Evolutionary conservation across 2,797 vertebrate genomes (phyloP), one percentile per base, ranked within the genome.

Genomic region (Pantherophis alleghaniensis): DNA sequence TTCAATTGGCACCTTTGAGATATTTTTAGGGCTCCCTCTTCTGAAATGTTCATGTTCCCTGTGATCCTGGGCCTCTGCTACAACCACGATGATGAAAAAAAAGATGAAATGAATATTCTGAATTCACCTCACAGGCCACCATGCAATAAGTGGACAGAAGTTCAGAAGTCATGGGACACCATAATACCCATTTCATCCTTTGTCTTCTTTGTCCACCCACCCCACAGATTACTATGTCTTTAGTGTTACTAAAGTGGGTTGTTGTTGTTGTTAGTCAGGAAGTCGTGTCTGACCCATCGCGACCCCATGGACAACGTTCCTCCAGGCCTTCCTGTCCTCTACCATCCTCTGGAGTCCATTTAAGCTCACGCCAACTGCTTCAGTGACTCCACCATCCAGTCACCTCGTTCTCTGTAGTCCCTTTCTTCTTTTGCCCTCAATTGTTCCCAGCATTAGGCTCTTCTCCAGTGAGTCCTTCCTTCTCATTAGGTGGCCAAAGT

Each of bases 221-320:
- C 2, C 16, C 32, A 37, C 7, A 42, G 3, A 79, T 74, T 32
- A 66, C 61, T 13, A 7, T 37, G 66, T 18, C 28, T 56, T 22
- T 7, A 11, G 7, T 53, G 28, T 20, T 22, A 24, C 32, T 37
- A 3, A 20, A 56, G 20, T 53, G 51, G 7, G 47, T 53, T 53
- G 51, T 53, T 53, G 51, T 51, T 51, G 51, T 53, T 53, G 9
- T 53, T 53, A 53, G 9, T 53, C 1, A 2, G 0, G 51, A 53
- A 53, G 51, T 53, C 9, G 0, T 53, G 51, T 53, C 51, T 0
- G 0, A 53, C 51, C 9, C 51, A 53, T 53, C 0, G 0, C 51
- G 9, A 53, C 9, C 51, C 51, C 9, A 53, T 53, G 9, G 51
- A 53, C 7, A 53, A 53, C 0, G 51, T 53, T 10, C 1, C 9